Percentiles rank a stretch among this genome's conserved stretches.
These are phyloP conservation scores for Atopsyche davidsoni DNA, from an alignment of 1,140 invertebrate species.

Conservation along the genomic window DNA sequence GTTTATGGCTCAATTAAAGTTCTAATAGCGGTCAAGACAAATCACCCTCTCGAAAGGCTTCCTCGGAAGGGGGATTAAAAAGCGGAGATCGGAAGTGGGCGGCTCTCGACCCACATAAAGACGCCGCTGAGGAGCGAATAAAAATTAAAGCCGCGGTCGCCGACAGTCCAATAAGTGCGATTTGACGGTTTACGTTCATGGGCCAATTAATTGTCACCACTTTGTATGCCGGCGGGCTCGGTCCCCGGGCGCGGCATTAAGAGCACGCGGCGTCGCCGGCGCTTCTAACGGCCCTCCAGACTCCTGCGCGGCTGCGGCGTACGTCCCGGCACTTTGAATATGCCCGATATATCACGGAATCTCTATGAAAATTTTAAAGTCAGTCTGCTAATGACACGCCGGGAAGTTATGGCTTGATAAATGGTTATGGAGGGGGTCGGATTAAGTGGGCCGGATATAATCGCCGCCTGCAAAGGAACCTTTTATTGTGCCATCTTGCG, in stretches of 20 bases:
- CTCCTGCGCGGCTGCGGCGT: conserved; percentile 7
- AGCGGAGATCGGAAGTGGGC: too few species aligned
- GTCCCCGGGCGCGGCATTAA: conserved; percentile 19
- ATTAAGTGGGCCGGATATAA: conserved; percentile 30
- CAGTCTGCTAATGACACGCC: conserved; percentile 31
- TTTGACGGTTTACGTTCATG: conserved; percentile 27
- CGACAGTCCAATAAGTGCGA: conserved; percentile 25
- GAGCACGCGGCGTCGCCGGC: conserved; percentile 25
- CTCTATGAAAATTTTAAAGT: conserved; percentile 32
- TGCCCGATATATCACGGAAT: conserved; percentile 30
- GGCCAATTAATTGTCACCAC: conserved; percentile 27
- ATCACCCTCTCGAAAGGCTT: too few species aligned
- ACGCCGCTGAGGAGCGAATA: conserved; percentile 1
- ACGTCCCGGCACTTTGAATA: conserved; percentile 29
- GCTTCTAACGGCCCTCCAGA: conserved; percentile 24
- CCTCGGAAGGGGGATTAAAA: too few species aligned
- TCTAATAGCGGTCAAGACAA: too few species aligned
- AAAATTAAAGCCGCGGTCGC: conserved; percentile 22
- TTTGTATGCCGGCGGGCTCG: conserved; percentile 26
- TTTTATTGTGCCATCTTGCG: conserved; percentile 27
- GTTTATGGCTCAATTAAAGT: too few species aligned
- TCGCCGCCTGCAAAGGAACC: conserved; percentile 23
- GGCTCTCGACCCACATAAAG: too few species aligned
- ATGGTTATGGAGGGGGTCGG: conserved; percentile 23
- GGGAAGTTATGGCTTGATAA: conserved; percentile 31